Percentiles rank a stretch among this genome's conserved stretches.
Evolutionary conservation across 2,888 invertebrate genomes (phyloP).

Genomic region (Pachliopta kotzebuea): DNA sequence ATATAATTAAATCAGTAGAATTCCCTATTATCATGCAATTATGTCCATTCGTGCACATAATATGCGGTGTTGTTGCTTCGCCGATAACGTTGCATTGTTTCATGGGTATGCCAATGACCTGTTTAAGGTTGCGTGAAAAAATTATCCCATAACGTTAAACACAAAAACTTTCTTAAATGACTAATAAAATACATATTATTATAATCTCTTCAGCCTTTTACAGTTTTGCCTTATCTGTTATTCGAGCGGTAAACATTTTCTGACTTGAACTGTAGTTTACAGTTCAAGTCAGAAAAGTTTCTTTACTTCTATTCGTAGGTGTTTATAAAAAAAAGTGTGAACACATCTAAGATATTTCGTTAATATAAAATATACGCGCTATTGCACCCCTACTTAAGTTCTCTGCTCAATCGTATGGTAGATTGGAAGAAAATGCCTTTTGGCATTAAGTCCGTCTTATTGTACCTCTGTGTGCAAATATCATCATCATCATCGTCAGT

Average conservation of each 20-base stretch:
- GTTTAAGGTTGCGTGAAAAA: not conserved
- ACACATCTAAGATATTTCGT: no score
- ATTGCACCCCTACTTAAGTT: no score
- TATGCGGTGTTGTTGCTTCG: conserved; percentile 6
- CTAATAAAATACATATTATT: conserved; percentile 15
- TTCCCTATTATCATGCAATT: conserved; percentile 28
- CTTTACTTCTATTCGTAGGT: not conserved
- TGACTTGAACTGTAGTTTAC: conserved; percentile 4
- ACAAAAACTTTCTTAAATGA: not conserved
- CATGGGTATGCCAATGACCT: conserved; percentile 5
- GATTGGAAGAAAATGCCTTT: no score
- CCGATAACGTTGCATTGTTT: conserved; percentile 20
- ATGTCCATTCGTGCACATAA: conserved; percentile 25
- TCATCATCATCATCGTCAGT: no score
- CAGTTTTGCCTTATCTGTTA: conserved; percentile 14
- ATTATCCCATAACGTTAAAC: not conserved
- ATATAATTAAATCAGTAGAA: conserved; percentile 20
- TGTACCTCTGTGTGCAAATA: no score
- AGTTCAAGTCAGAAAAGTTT: no score
- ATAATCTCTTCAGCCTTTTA: conserved; percentile 23
- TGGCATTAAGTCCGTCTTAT: no score
- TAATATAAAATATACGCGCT: no score
- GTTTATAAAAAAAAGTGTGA: no score
- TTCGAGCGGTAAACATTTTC: conserved; percentile 22
- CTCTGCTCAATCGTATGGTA: no score